Evolutionary conservation across 2,888 invertebrate species (phyloP).

Genomic region (Autographa gamma): DNA sequence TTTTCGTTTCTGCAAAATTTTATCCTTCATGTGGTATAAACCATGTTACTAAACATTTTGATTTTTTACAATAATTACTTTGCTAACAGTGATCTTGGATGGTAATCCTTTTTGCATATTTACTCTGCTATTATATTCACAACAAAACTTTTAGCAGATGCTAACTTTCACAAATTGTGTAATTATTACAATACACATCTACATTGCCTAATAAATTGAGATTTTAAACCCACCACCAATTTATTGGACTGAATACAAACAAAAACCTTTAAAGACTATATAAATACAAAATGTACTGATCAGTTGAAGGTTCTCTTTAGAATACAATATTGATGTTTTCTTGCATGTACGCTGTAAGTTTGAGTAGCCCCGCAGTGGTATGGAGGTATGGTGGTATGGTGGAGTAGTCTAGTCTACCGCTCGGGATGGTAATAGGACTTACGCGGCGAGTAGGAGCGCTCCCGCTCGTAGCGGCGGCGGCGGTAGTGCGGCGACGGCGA

Average conservation of each 20-base stretch:
- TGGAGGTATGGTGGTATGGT: background rate
- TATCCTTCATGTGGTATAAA: background rate
- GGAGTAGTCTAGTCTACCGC: slow-evolving; percentile 51
- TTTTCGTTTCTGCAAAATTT: background rate
- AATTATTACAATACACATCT: background rate
- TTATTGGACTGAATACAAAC: background rate
- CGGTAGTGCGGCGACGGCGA: slow-evolving; percentile 93
- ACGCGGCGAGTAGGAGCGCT: slow-evolving; percentile 95
- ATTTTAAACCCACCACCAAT: slow-evolving; percentile 5
- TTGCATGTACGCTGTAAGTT: slow-evolving; percentile 12
- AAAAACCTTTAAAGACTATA: background rate
- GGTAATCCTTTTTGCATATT: background rate
- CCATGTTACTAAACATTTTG: background rate
- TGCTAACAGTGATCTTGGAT: background rate
- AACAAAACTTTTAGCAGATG: background rate
- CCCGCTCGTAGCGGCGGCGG: slow-evolving; percentile 92
- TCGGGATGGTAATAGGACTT: slow-evolving; percentile 87
- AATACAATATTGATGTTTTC: background rate
- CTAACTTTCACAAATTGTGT: background rate
- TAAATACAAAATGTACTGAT: background rate
- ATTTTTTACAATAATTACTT: background rate
- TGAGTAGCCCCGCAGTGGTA: slow-evolving; percentile 15
- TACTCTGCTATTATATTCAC: background rate
- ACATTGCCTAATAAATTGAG: background rate
- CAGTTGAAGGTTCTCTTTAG: background rate